These are phyloP conservation scores for Argopecten irradians DNA, from an alignment of 1,140 invertebrate species.

Conservation along the genomic window DNA sequence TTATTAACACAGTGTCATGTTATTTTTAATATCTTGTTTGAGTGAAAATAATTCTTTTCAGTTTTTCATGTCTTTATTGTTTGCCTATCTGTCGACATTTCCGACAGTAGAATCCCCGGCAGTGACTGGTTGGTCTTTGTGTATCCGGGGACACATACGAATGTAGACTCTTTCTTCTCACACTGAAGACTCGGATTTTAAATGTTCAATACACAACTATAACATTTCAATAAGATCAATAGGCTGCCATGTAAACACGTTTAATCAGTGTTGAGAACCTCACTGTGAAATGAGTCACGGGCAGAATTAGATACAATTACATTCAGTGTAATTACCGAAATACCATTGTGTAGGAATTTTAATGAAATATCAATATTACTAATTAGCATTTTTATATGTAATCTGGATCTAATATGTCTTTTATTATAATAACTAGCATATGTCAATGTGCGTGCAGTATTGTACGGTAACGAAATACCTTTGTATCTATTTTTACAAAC, in stretches of 20 bases:
- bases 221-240: conserved; percentile 23
- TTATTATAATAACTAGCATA: neutral
- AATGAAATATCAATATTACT: neutral
- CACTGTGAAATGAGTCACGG: conserved; percentile 14
- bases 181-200: conserved; percentile 16
- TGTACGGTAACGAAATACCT: neutral
- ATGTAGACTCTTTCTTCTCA: conserved; percentile 10
- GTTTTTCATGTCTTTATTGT: no score
- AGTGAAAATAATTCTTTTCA: no score
- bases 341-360: neutral
- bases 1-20: no score
- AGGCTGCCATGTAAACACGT: conserved; percentile 6
- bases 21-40: no score
- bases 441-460: neutral
- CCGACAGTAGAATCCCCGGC: neutral
- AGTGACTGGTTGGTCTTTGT: neutral
- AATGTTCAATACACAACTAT: conserved; percentile 3
- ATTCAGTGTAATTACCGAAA: neutral
- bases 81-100: no score
- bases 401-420: neutral
- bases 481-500: neutral
- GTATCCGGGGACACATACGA: neutral
- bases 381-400: conserved; percentile 5
- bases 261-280: neutral
- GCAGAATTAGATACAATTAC: neutral